These are phyloP conservation scores for Drosophila kikkawai DNA, from an alignment of 1,140 invertebrate species.

Conservation along the genomic window DNA sequence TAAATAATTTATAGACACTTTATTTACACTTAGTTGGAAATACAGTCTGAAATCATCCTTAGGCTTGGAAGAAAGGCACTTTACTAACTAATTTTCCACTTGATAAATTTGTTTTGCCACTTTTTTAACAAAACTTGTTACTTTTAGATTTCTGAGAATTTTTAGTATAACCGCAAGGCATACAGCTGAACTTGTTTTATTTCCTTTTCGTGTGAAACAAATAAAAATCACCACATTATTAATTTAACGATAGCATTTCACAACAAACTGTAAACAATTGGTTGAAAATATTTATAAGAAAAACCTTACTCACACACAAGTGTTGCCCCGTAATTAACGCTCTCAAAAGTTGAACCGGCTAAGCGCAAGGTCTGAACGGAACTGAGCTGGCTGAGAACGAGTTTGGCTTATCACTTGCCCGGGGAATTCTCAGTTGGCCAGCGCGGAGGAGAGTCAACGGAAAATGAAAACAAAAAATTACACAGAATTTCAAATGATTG, in stretches of 20 bases:
- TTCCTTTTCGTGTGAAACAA: slow-evolving; percentile 5
- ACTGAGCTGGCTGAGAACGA: slow-evolving; percentile 44
- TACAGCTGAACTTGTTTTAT: background rate
- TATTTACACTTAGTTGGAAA: background rate
- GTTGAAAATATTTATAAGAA: background rate
- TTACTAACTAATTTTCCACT: background rate
- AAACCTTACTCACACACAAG: slow-evolving; percentile 1
- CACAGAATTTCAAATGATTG: slow-evolving; percentile 28
- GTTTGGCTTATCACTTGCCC: slow-evolving; percentile 30
- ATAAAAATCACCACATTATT: slow-evolving; percentile 1
- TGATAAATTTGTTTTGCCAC: background rate
- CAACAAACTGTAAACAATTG: slow-evolving; percentile 6
- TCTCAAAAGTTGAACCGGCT: slow-evolving; percentile 44
- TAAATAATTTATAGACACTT: background rate
- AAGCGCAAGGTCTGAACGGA: slow-evolving; percentile 30
- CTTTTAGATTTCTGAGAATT: background rate
- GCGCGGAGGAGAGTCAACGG: background rate
- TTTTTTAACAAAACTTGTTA: background rate
- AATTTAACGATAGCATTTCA: slow-evolving; percentile 4
- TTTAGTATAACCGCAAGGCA: background rate
- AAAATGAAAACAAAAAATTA: slow-evolving; percentile 12
- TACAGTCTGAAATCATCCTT: background rate
- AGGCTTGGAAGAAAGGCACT: background rate
- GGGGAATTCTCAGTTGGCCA: slow-evolving; percentile 3
- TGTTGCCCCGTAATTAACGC: background rate